Base-by-base conservation (phyloP, 2,797 vertebrate genomes). In the Mustela erminea region DNA sequence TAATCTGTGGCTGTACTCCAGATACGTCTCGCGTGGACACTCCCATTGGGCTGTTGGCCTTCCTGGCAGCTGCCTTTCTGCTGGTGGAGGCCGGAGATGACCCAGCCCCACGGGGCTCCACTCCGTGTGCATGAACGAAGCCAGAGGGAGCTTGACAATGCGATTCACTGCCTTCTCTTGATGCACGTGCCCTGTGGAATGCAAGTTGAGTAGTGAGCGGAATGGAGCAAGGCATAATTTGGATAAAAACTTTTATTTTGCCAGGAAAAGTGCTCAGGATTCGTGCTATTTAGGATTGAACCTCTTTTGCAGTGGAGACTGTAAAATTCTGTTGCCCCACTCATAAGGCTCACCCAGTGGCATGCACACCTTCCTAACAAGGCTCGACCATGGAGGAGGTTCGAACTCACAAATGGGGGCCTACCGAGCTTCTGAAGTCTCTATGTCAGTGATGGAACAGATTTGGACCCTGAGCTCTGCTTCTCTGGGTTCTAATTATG, bases 381-480 rank as follows among this genome's bases (percentile, higher is more conserved):
- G 2, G 60, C 3, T 7, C 60, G 0, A 3, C 2, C 1, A 21
- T 6, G 3, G 2, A 2, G 4, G 66, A 32, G 43, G 7, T 43
- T 27, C 2, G 7, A 23, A 10, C 14, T 4, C 10, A 3, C 5
- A 9, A 3, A 0, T 1, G n/a, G 6, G 9, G 5, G 20, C 7
- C 9, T 17, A 6, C 14, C 0, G 11, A 9, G 60, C 46, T 80
- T 46, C 8, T 20, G 0, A 27, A 27, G 7, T 6, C 2, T 5
- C 35, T 11, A 0, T 0, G 14, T 5, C 0, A 0, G 32, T 2
- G 49, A 2, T 11, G 14, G 3, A 27, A 20, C 43, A 4, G 43
- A 8, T 5, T 43, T 20, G 5, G 58, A 41, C 14, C 10, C 2
- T 2, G 14, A 46, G 3, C 64, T n/a, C 41, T 60, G 0, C 7